Evolutionary conservation across 2,888 invertebrate species (phyloP).

Genomic region (Plagodis dolabraria): DNA sequence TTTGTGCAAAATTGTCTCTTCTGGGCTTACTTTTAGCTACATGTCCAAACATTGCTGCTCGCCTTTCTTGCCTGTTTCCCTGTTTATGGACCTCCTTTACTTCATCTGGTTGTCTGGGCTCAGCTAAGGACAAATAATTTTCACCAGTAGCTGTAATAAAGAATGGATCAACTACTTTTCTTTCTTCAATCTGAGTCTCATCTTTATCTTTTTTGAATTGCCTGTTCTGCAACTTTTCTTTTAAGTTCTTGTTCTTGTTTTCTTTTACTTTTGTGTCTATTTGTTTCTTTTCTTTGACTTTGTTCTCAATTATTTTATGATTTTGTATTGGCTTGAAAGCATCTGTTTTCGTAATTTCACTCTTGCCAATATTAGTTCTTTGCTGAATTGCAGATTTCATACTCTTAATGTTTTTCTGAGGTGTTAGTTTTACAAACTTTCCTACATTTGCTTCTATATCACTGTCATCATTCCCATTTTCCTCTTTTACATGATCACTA

Average conservation of each 20-base stretch:
- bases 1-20: conserved; percentile 48
- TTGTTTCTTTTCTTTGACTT: conserved; percentile 31
- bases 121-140: conserved; percentile 75
- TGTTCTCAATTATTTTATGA: conserved; percentile 14
- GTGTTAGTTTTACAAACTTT: conserved; percentile 25
- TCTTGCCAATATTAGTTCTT: neutral
- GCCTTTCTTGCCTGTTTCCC: conserved; percentile 73
- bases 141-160: conserved; percentile 75
- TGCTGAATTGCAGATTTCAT: conserved; percentile 5
- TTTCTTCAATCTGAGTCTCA: conserved; percentile 42
- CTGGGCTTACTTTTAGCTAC: conserved; percentile 63
- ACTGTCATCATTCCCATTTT: conserved; percentile 27
- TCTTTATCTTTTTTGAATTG: conserved; percentile 62
- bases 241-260: conserved; percentile 69
- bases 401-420: conserved; percentile 13
- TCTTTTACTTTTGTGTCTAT: conserved; percentile 60
- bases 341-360: conserved; percentile 17
- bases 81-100: conserved; percentile 70
- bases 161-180: conserved; percentile 76
- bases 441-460: conserved; percentile 12
- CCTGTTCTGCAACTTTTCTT: conserved; percentile 64
- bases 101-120: conserved; percentile 75
- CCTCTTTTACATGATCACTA: conserved; percentile 24
- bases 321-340: conserved; percentile 1
- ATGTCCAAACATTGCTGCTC: conserved; percentile 78